Percentiles rank a stretch among this genome's conserved stretches.
Conservation (phyloP, 2,797 vertebrate species). For the Echeneis naucrates region DNA sequence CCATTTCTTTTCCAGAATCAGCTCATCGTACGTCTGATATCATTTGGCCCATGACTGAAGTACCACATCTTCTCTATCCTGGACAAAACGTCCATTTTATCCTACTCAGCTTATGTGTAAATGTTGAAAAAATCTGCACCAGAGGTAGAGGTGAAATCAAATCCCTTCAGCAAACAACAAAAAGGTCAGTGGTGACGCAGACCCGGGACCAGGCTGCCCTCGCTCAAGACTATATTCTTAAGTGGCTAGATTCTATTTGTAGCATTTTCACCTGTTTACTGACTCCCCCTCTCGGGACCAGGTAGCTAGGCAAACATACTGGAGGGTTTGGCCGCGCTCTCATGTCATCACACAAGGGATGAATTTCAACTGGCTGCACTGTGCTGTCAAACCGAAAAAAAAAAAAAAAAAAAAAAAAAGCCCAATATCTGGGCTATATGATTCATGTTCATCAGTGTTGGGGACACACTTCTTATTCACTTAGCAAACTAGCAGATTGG, state of each 20-base stretch:
- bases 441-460: slow-evolving; percentile 9
- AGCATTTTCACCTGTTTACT: slow-evolving; percentile 83
- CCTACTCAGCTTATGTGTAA: slow-evolving; percentile 73
- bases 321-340: slow-evolving; percentile 71
- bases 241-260: slow-evolving; percentile 83
- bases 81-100: slow-evolving; percentile 82
- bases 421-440: slow-evolving; percentile 34
- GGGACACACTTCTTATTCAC: slow-evolving; percentile 9
- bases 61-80: slow-evolving; percentile 38
- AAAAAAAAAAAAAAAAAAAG: slow-evolving; percentile 22
- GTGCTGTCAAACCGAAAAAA: slow-evolving; percentile 41
- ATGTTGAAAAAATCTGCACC: slow-evolving; percentile 58
- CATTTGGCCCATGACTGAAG: slow-evolving; percentile 59
- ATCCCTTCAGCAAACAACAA: slow-evolving; percentile 86
- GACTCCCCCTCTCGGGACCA: slow-evolving; percentile 70
- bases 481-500: neutral
- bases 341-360: slow-evolving; percentile 63
- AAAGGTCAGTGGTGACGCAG: slow-evolving; percentile 88
- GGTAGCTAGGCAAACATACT: slow-evolving; percentile 72
- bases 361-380: slow-evolving; percentile 60
- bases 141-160: slow-evolving; percentile 79
- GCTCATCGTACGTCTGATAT: slow-evolving; percentile 50
- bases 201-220: slow-evolving; percentile 66
- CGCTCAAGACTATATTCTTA: slow-evolving; percentile 80
- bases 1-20: slow-evolving; percentile 23